These are phyloP conservation scores for Zootoca vivipara DNA, from an alignment of 2,113 vertebrate species.

Conservation along the genomic window DNA sequence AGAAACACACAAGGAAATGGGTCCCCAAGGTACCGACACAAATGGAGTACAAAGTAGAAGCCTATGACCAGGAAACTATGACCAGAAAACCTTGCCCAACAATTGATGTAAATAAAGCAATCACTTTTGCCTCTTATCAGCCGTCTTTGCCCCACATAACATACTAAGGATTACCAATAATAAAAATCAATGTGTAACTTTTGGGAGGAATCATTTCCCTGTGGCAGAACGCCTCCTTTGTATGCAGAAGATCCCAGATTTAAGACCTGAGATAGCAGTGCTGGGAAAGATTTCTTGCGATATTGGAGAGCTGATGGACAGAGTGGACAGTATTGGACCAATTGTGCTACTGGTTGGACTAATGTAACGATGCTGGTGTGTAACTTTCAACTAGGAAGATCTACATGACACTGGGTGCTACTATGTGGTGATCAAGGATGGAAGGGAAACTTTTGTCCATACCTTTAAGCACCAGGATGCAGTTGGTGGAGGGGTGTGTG, in stretches of 20 bases:
- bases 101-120: constrained; percentile 27
- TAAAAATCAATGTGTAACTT: not conserved
- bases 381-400: not conserved
- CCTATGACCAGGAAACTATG: not conserved
- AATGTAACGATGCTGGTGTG: not conserved
- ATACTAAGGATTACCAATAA: not conserved
- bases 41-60: not conserved
- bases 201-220: not conserved
- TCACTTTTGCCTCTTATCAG: constrained; percentile 2
- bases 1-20: constrained; percentile 27
- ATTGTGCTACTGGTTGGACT: not conserved
- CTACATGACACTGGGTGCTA: not conserved
- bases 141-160: not conserved
- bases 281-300: not conserved
- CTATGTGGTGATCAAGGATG: too few relatives aligned
- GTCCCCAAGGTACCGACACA: constrained; percentile 10
- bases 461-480: too few relatives aligned
- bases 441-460: too few relatives aligned
- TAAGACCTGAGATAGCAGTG: not conserved
- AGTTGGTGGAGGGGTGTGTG: too few relatives aligned
- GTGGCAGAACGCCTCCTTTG: not conserved
- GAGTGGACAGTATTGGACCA: not conserved
- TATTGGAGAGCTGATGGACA: not conserved
- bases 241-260: not conserved
- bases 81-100: not conserved